Evolutionary conservation across 2,888 invertebrate genomes (phyloP).

Genomic region (Eugnorisma glareosa): DNA sequence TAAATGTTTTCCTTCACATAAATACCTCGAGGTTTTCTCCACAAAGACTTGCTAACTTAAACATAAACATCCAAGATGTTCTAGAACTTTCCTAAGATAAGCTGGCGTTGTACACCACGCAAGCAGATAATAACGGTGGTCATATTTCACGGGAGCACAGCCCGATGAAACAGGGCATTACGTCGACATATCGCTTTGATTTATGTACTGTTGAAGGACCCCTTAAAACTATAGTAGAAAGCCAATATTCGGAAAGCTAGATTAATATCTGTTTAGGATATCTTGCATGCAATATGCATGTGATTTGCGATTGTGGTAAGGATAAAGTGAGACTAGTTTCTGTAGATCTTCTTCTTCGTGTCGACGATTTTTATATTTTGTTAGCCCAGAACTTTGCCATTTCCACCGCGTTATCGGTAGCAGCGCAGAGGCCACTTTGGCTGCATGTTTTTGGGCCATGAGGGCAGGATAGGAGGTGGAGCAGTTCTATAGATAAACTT

Average conservation of each 20-base stretch:
- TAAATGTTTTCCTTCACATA: conserved; percentile 28
- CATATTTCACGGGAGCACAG: conserved; percentile 85
- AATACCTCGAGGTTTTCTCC: conserved; percentile 22
- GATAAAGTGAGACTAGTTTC: not conserved
- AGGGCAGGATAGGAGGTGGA: too few relatives aligned
- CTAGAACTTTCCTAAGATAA: conserved; percentile 62
- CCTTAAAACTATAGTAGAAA: conserved; percentile 85
- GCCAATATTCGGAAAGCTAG: conserved; percentile 72
- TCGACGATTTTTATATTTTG: too few relatives aligned
- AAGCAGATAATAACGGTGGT: conserved; percentile 82
- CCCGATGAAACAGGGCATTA: conserved; percentile 87
- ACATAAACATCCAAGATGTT: conserved; percentile 62
- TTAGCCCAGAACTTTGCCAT: too few relatives aligned
- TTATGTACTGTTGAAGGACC: conserved; percentile 88
- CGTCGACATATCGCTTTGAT: conserved; percentile 87
- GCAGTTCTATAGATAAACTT: too few relatives aligned
- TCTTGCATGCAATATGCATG: conserved; percentile 33
- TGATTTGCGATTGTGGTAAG: conserved; percentile 2
- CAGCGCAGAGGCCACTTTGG: too few relatives aligned
- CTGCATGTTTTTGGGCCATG: too few relatives aligned
- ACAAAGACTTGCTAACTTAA: conserved; percentile 51
- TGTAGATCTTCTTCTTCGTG: too few relatives aligned
- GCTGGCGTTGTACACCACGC: conserved; percentile 57
- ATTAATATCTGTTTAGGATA: conserved; percentile 34
- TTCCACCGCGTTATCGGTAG: too few relatives aligned